These are phyloP conservation scores for Pachyramphus minor DNA, from an alignment of 2,113 vertebrate species.

Conservation along the genomic window DNA sequence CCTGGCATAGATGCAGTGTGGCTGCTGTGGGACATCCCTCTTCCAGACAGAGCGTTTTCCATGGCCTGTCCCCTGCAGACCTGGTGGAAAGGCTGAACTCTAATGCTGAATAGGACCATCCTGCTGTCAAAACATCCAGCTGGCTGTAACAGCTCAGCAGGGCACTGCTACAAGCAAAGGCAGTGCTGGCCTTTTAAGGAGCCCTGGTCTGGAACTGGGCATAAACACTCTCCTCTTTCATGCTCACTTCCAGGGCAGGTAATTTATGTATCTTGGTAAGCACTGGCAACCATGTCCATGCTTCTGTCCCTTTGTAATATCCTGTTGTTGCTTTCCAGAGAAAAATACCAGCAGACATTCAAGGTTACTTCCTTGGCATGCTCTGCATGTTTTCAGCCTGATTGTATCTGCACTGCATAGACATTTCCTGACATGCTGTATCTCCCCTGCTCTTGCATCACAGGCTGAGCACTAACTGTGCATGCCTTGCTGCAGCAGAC, in stretches of 20 bases:
- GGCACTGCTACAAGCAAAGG: background rate
- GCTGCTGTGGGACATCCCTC: background rate
- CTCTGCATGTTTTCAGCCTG: slow-evolving; percentile 21
- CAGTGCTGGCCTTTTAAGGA: background rate
- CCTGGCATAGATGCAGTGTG: rapidly evolving
- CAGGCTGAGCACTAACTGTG: background rate
- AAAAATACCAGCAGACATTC: slow-evolving; percentile 55
- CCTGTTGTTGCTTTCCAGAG: slow-evolving; percentile 57
- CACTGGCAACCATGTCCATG: background rate
- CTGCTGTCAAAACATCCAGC: background rate
- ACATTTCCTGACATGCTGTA: slow-evolving; percentile 18
- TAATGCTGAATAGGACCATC: background rate
- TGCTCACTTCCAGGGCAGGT: background rate
- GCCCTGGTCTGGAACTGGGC: background rate
- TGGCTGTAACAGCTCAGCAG: background rate
- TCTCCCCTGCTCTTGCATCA: slow-evolving; percentile 35
- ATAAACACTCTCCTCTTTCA: background rate
- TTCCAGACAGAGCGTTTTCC: background rate
- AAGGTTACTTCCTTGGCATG: slow-evolving; percentile 61
- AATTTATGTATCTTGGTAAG: slow-evolving; percentile 45
- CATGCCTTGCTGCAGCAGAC: slow-evolving; percentile 1
- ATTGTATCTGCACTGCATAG: slow-evolving; percentile 4
- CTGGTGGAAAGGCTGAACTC: background rate
- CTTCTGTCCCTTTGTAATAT: slow-evolving; percentile 40
- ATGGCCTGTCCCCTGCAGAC: background rate